Evolutionary conservation across 2,113 vertebrate genomes (phyloP).

Genomic region (Percopsis transmontana): DNA sequence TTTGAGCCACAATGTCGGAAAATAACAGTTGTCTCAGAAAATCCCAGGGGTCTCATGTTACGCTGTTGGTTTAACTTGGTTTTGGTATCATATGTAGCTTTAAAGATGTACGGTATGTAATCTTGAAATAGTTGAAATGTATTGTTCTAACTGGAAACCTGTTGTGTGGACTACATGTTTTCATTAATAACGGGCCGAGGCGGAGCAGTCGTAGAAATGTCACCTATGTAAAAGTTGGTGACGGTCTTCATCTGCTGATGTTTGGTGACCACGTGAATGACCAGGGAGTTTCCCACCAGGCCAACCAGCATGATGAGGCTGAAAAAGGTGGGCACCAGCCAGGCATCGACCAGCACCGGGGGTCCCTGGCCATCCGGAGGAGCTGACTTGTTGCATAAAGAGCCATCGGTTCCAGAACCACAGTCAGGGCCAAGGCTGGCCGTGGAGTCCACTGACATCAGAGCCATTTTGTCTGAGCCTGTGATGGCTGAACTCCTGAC

Average conservation of each 20-base stretch:
- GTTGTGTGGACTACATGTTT: too few relatives aligned
- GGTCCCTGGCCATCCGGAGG: constrained; percentile 26
- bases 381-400: constrained; percentile 38
- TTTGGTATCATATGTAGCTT: too few relatives aligned
- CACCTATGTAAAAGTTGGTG: constrained; percentile 77
- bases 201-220: background rate
- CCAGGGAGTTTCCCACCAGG: constrained; percentile 71
- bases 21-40: too few relatives aligned
- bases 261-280: constrained; percentile 74
- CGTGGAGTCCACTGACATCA: constrained; percentile 4
- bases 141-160: too few relatives aligned
- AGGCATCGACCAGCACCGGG: constrained; percentile 64
- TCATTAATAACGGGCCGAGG: too few relatives aligned
- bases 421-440: constrained; percentile 18
- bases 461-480: background rate
- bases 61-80: too few relatives aligned
- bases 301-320: constrained; percentile 71
- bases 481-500: background rate
- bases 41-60: too few relatives aligned
- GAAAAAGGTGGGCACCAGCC: constrained; percentile 75
- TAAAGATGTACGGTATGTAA: too few relatives aligned
- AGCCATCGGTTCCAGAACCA: background rate
- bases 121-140: too few relatives aligned
- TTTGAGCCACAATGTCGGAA: too few relatives aligned
- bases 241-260: constrained; percentile 76